Evolutionary conservation across 1,140 invertebrate genomes (phyloP).

Genomic region (Macrobrachium rosenbergii): DNA sequence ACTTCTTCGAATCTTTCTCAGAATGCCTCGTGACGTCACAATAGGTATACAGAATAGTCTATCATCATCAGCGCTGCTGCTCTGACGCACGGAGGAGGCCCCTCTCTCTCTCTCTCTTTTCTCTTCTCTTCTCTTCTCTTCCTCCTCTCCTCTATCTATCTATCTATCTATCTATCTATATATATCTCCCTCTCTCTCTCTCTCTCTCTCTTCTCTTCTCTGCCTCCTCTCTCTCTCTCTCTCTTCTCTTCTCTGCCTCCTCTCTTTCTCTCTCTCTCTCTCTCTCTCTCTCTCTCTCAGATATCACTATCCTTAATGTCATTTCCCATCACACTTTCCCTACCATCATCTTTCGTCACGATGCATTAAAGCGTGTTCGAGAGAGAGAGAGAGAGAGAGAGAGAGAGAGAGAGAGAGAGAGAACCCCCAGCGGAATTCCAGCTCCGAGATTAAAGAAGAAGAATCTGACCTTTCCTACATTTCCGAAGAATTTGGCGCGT

Average conservation of each 20-base stretch:
- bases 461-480: too few species aligned
- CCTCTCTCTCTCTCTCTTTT: background rate
- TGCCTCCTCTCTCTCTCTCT: background rate
- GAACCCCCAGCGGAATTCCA: too few species aligned
- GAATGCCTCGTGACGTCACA: background rate
- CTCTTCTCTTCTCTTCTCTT: slow-evolving; percentile 1
- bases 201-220: background rate
- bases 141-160: background rate
- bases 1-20: too few species aligned
- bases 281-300: background rate
- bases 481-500: too few species aligned
- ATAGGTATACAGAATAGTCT: background rate
- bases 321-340: background rate
- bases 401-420: too few species aligned
- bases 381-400: too few species aligned
- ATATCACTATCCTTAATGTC: too few species aligned
- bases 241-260: background rate
- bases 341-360: background rate
- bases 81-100: background rate
- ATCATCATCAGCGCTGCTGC: background rate
- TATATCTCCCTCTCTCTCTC: background rate
- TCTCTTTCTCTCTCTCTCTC: background rate
- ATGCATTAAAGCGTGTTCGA: too few species aligned
- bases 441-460: too few species aligned
- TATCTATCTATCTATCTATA: too few species aligned